Base-by-base conservation (phyloP, 2,888 invertebrate species). In the Oscheius sp. region DNA sequence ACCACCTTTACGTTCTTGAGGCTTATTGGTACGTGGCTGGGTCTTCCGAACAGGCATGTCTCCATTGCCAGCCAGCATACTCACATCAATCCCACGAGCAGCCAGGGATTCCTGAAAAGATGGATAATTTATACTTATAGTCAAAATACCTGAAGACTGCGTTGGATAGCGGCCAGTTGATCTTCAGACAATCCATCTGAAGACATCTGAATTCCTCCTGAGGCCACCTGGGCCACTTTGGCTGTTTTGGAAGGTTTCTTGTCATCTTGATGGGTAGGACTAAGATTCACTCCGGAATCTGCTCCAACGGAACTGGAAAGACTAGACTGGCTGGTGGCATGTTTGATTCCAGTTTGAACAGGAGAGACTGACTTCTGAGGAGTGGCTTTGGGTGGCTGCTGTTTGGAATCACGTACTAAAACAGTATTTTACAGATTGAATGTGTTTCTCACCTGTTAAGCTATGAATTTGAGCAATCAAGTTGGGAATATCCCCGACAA, bases 141-240 rank as follows among this genome's bases (percentile, higher is more conserved):
- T 3, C 8, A n/a, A 28, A 61, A 30, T 6, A 77, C 77, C 68
- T 77, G 71, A 36, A 82, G 72, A 22, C 68, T 70, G 28, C 76
- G 72, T 64, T 84, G 81, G 24, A 84, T 71, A 45, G 75, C 81
- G 45, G 82, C 85, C 22, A 84, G 65, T 59, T 82, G 81, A 12
- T 77, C 83, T n/a, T 78, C 78, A 24, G 80, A 80, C 20, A 84
- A 72, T 17, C 75, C 79, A 36, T 84, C 79, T 6, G 82, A 81
- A 38, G 78, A 72, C 71, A 84, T 77, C 28, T 78, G 77, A 38
- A 83, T 70, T 33, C 82, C 82, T n/a, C 75, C 76, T 26, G 68
- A 62, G 28, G 73, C 75, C 38, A 80, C 67, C 26, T 73, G 78
- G 20, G 69, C 66, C 26, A 75, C 70, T 5, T 73, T 68, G 57